phyloP scores from a whole-genome alignment of 2,113 vertebrate species.

The Agapornis roseicollis region DNA sequence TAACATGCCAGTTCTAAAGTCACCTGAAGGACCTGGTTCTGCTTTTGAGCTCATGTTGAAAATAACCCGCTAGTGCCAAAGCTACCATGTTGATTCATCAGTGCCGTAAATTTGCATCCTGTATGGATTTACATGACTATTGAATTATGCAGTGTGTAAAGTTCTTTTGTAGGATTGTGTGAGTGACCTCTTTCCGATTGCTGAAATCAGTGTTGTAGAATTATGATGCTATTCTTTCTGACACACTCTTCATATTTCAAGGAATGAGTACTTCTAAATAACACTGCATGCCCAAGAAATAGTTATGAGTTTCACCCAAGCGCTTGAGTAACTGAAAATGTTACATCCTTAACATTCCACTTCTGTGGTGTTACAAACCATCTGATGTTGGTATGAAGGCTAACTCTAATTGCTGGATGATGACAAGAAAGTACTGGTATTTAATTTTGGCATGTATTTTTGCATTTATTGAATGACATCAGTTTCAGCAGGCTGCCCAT shows the following conservation, averaged over 20 bases:
- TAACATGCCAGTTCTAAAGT: neutral
- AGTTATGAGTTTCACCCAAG: neutral
- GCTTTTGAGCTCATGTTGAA: neutral
- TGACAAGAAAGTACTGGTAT: neutral
- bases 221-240: neutral
- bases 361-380: neutral
- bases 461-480: neutral
- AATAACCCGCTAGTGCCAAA: neutral
- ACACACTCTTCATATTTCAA: neutral
- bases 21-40: neutral
- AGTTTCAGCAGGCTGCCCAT: neutral
- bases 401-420: neutral
- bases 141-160: neutral
- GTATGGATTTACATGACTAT: neutral
- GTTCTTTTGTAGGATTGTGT: neutral
- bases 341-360: constrained; percentile 21
- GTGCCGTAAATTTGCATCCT: neutral
- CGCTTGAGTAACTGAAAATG: neutral
- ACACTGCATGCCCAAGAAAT: neutral
- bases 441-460: neutral
- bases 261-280: neutral
- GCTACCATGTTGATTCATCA: neutral
- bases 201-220: neutral
- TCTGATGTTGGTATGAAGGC: constrained; percentile 19
- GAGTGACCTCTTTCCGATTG: neutral